A percentile compares a stretch with the other conserved stretches of the same genome.
Conservation (phyloP, 2,113 vertebrate species). For the Chionodraco myersi region DNA sequence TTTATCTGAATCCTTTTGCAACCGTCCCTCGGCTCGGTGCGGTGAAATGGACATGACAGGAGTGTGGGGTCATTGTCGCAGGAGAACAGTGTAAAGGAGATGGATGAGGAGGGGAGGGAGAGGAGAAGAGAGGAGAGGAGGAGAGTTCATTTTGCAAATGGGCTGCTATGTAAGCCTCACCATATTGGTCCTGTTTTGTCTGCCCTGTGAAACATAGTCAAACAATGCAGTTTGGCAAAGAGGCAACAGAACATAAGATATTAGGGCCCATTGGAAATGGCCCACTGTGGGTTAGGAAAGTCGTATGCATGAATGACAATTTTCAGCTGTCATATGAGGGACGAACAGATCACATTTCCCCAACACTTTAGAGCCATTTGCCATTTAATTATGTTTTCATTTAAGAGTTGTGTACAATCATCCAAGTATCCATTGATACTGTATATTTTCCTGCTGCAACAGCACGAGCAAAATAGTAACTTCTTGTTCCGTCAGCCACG, state of each 20-base stretch:
- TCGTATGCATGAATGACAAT: slow-evolving; percentile 36
- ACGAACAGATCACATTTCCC: slow-evolving; percentile 41
- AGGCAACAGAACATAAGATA: slow-evolving; percentile 24
- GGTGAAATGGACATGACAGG: slow-evolving; percentile 25
- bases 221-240: slow-evolving; percentile 22
- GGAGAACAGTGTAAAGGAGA: slow-evolving; percentile 36
- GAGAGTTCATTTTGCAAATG: slow-evolving; percentile 31
- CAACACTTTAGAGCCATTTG: too few relatives aligned
- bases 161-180: slow-evolving; percentile 31
- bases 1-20: slow-evolving; percentile 6
- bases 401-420: too few relatives aligned
- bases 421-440: too few relatives aligned
- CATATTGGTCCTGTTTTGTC: neutral
- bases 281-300: slow-evolving; percentile 40
- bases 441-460: too few relatives aligned
- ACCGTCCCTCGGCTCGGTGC: neutral
- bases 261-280: slow-evolving; percentile 16
- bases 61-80: slow-evolving; percentile 51
- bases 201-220: slow-evolving; percentile 24
- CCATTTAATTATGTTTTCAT: too few relatives aligned
- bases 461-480: too few relatives aligned
- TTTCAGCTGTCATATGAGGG: slow-evolving; percentile 50
- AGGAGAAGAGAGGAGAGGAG: neutral
- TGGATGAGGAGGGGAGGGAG: slow-evolving; percentile 32
- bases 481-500: too few relatives aligned